phyloP scores from a whole-genome alignment of 2,797 vertebrate species.

The Ceryle rudis region DNA sequence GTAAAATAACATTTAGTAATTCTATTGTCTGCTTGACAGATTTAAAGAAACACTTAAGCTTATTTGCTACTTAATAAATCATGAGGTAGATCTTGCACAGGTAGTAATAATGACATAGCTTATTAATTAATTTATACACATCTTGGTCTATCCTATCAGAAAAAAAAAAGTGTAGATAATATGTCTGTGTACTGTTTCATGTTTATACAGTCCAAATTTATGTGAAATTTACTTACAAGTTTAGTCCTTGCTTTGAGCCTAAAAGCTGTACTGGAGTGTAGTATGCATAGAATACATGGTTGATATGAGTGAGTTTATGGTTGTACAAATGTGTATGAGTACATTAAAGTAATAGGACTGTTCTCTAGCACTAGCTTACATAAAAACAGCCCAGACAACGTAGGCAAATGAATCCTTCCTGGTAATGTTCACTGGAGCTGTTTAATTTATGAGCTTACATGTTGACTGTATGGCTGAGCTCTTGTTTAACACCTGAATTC shows the following conservation, averaged over 20 bases:
- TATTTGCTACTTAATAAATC: not conserved
- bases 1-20: not conserved
- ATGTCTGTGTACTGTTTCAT: not conserved
- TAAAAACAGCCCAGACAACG: not conserved
- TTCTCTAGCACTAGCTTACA: not conserved
- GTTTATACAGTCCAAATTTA: not conserved
- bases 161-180: not conserved
- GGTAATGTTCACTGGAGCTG: not conserved
- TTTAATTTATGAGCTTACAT: not conserved
- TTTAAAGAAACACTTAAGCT: not conserved
- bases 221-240: not conserved
- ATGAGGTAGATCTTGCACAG: not conserved
- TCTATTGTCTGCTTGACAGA: not conserved
- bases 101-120: not conserved
- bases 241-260: not conserved
- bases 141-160: not conserved
- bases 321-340: not conserved
- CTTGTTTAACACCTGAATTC: conserved; percentile 60
- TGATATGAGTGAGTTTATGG: not conserved
- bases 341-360: not conserved
- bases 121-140: not conserved
- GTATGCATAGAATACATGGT: not conserved
- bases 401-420: not conserved
- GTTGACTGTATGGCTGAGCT: not conserved
- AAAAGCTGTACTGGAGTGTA: not conserved